Conservation (phyloP, 2,797 vertebrate genomes). For the Lacerta bilineata region DNA sequence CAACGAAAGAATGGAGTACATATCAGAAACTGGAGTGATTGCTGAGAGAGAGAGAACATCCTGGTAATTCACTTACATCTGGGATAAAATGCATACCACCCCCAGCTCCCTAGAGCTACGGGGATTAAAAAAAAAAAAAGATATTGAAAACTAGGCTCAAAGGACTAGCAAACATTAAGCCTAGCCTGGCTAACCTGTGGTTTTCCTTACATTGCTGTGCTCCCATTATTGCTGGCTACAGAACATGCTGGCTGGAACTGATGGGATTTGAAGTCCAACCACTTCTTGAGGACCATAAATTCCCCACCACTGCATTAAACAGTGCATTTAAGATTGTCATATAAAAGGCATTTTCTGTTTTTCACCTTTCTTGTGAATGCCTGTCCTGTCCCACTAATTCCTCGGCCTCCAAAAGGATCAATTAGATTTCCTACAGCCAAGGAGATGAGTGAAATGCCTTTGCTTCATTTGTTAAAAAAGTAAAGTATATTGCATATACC, state of each 20-base stretch:
- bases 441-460: background rate
- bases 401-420: background rate
- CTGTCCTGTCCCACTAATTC: background rate
- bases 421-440: background rate
- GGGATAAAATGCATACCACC: background rate
- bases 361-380: background rate
- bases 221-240: too few relatives aligned
- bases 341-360: background rate
- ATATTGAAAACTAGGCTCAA: background rate
- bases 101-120: background rate
- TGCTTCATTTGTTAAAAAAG: background rate
- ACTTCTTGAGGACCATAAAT: too few relatives aligned
- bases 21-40: background rate
- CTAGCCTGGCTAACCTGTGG: too few relatives aligned
- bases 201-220: too few relatives aligned
- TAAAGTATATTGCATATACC: too few relatives aligned
- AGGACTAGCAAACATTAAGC: background rate
- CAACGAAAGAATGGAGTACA: background rate
- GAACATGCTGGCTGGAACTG: too few relatives aligned
- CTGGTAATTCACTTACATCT: background rate
- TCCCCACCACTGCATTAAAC: background rate
- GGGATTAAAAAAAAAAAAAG: too few relatives aligned
- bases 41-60: background rate
- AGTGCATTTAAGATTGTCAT: background rate
- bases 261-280: too few relatives aligned